Conservation (phyloP, 2,113 vertebrate species). For the Sprattus sprattus region DNA sequence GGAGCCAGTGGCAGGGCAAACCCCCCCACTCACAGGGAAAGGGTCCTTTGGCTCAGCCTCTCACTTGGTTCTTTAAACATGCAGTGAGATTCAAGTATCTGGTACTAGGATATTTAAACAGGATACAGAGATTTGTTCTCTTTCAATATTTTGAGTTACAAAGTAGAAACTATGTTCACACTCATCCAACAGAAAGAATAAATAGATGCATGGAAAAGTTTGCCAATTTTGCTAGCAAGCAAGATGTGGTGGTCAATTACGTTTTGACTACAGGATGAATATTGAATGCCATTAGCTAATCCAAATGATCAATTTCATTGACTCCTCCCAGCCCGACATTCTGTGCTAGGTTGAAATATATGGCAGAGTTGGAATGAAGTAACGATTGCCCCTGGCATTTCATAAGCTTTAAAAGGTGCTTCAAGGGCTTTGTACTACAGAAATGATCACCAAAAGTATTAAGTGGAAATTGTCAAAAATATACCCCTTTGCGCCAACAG, state of each 20-base stretch:
- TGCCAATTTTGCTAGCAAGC: no score
- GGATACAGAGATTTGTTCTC: neutral
- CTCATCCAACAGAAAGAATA: neutral
- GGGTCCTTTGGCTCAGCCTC: neutral
- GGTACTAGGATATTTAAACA: neutral
- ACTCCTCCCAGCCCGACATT: no score
- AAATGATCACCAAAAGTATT: neutral
- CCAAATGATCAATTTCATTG: no score
- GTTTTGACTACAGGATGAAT: no score
- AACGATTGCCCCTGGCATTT: neutral
- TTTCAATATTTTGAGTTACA: neutral
- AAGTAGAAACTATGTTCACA: neutral
- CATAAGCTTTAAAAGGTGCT: neutral
- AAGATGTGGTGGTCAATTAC: no score
- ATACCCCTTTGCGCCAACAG: no score
- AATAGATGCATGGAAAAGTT: no score
- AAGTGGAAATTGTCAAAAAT: no score
- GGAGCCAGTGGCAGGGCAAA: neutral
- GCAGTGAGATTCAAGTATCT: neutral
- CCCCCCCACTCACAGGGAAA: neutral
- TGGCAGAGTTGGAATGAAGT: neutral
- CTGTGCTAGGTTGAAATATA: neutral
- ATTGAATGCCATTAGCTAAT: no score
- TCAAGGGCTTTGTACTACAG: neutral
- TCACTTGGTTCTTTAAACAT: neutral